These are phyloP conservation scores for Amblyopsis hoosieri DNA, from an alignment of 2,797 vertebrate species.

Conservation along the genomic window DNA sequence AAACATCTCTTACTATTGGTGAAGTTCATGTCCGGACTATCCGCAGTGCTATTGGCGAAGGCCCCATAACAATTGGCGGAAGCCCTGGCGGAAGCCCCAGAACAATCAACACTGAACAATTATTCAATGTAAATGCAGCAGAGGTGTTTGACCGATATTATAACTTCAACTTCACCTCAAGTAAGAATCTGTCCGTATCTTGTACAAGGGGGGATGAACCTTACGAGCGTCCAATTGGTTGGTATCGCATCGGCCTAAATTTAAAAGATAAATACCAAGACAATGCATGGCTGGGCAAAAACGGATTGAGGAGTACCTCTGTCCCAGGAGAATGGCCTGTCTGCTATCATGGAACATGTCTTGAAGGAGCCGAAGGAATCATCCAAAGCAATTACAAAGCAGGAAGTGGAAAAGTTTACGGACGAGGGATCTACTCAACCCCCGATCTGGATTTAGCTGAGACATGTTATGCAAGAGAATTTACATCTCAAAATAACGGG, in stretches of 20 bases:
- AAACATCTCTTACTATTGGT: background rate
- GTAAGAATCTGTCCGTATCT: no score
- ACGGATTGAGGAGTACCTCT: slow-evolving; percentile 16
- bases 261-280: background rate
- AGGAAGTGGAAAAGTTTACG: background rate
- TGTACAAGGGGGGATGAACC: background rate
- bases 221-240: background rate
- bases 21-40: background rate
- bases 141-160: no score
- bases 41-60: background rate
- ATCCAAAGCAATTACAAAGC: slow-evolving; percentile 26
- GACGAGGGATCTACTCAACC: background rate
- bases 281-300: slow-evolving; percentile 11
- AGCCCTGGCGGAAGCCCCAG: background rate
- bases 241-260: background rate
- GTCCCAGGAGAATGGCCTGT: slow-evolving; percentile 33
- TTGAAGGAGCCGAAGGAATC: slow-evolving; percentile 22
- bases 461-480: background rate
- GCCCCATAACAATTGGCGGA: background rate
- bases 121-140: no score
- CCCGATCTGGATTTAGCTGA: background rate
- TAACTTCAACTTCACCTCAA: no score
- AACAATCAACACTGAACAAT: background rate
- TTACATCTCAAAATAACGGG: background rate
- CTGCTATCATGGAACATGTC: slow-evolving; percentile 31